Evolutionary conservation across 2,113 vertebrate species (phyloP), one percentile per base, ranked within the genome.

Genomic region (Hippocampus guttulatus): DNA sequence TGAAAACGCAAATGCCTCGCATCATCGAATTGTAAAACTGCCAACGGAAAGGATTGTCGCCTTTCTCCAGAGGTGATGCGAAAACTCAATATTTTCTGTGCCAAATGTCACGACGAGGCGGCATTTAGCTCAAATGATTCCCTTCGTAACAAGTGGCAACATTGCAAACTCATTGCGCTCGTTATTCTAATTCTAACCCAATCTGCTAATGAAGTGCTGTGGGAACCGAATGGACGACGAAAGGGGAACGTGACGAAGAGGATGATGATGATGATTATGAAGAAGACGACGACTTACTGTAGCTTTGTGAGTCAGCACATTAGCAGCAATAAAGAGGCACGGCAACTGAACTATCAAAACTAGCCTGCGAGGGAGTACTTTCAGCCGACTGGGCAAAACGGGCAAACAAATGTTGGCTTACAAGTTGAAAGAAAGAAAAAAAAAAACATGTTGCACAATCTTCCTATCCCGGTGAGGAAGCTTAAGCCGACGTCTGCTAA

Each of bases 401-500:
- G 65, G 64, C 66, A 70, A 10, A 66, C 80, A 74, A 77, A 77
- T 83, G 80, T 77, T 77, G 74, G 75, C 72, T 65, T 9, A 54
- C 41, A 47, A 80, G 54, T 58, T 58, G 15, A 27, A 12, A 55
- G 9, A 9, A 55, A 55, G 27, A 27, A 25, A 57, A 58, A 67
- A 27, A 25, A 57, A 58, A 67, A 47, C 49, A 68, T 69, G 68
- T 67, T 20, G 38, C 47, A 20, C 60, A 45, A 14, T 38, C 69
- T 68, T 58, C 3, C 47, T 38, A n/a, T 74, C 57, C 67, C 52
- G 23, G 25, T 3, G 61, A 77, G 65, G 68, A 73, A 25, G 38
- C 64, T 75, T 54, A 75, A 49, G 79, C 71, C 85, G 79, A 69
- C 43, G 38, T 76, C 68, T 73, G 76, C 74, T 84, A 76, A 88